A percentile compares a stretch with the other conserved stretches of the same genome.
Conservation (phyloP, 2,113 vertebrate genomes). For the Dicaeum eximium region DNA sequence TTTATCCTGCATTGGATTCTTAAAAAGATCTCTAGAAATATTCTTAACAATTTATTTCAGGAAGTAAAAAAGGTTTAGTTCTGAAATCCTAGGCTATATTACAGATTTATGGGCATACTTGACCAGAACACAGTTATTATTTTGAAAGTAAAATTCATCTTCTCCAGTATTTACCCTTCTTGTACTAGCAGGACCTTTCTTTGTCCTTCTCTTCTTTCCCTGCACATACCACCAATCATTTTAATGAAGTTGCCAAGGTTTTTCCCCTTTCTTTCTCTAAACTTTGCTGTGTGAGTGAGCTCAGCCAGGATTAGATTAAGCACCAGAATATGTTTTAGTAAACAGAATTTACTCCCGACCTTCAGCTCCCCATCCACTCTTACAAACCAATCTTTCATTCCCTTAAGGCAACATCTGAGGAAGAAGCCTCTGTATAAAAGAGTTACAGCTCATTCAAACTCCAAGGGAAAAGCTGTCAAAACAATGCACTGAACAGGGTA, state of each 20-base stretch:
- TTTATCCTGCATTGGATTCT: not conserved
- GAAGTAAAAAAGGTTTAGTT: not conserved
- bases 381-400: conserved; percentile 6
- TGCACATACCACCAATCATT: conserved; percentile 1
- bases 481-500: not conserved
- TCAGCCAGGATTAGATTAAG: conserved; percentile 17
- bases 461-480: not conserved
- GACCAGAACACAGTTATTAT: not conserved
- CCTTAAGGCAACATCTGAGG: not conserved
- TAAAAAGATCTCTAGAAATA: not conserved
- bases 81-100: not conserved
- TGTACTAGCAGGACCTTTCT: not conserved
- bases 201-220: not conserved
- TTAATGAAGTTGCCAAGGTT: conserved; percentile 20
- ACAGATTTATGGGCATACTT: conserved; percentile 3
- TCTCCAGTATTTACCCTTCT: not conserved
- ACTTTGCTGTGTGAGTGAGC: not conserved
- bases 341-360: conserved; percentile 10
- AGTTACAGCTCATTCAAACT: not conserved
- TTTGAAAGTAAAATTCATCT: conserved; percentile 27
- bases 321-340: not conserved
- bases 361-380: not conserved
- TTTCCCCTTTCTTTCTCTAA: conserved; percentile 7
- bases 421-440: not conserved
- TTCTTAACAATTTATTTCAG: not conserved